Conservation (phyloP, 37 sponge, comb jelly and placozoan species). For the Mnemiopsis leidyi region DNA sequence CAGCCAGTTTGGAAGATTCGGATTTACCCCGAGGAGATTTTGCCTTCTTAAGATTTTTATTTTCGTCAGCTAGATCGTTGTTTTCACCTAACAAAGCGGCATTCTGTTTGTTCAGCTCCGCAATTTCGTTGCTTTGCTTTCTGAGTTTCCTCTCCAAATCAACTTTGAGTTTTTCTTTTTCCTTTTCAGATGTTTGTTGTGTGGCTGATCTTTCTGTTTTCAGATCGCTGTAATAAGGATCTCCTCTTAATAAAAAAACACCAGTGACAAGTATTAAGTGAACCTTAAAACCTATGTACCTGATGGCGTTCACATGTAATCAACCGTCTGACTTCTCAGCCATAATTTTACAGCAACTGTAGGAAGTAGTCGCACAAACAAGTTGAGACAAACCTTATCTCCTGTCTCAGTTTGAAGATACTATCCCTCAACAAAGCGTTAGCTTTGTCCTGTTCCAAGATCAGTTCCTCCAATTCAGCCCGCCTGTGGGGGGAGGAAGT, state of each 20-base stretch:
- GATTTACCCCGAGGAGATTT: constrained; percentile 12
- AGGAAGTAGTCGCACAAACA: no score
- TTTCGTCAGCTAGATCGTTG: background rate
- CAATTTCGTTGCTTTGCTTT: background rate
- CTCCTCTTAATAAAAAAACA: no score
- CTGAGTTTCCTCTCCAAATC: background rate
- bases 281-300: no score
- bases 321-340: no score
- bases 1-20: background rate
- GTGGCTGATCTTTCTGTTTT: constrained; percentile 5
- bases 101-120: constrained; percentile 30
- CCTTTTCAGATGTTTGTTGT: constrained; percentile 20
- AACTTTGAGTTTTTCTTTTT: background rate
- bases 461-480: constrained; percentile 51
- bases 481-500: constrained; percentile 6
- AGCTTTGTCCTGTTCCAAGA: constrained; percentile 45
- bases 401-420: constrained; percentile 61
- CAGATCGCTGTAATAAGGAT: constrained; percentile 55
- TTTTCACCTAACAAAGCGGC: background rate
- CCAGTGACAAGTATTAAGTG: no score
- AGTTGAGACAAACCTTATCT: constrained; percentile 47
- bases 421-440: constrained; percentile 46
- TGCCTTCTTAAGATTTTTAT: background rate
- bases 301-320: no score
- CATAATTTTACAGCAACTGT: no score